A percentile compares a stretch with the other conserved stretches of the same genome.
These are phyloP conservation scores for Apis florea DNA, from an alignment of 1,140 invertebrate species.

Conservation along the genomic window DNA sequence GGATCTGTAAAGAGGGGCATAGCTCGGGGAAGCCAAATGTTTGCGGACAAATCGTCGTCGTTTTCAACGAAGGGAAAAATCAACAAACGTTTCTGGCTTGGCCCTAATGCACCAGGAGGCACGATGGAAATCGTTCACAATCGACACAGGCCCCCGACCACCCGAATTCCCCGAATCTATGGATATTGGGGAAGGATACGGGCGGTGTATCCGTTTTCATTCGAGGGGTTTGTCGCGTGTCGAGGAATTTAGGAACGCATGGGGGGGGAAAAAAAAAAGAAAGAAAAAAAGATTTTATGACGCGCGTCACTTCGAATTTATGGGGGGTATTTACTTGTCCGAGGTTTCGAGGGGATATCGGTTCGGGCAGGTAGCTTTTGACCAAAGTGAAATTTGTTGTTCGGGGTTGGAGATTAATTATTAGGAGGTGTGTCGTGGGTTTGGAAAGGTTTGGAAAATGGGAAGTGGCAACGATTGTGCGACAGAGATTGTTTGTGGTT, in stretches of 20 bases:
- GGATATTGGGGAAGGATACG: constrained; percentile 34
- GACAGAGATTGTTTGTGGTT: no score
- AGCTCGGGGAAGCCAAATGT: constrained; percentile 58
- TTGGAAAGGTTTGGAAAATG: neutral
- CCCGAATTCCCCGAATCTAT: neutral
- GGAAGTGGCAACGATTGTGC: neutral
- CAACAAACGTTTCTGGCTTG: constrained; percentile 56
- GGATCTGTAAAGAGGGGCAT: constrained; percentile 45
- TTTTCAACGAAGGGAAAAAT: constrained; percentile 58
- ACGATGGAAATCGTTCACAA: constrained; percentile 56
- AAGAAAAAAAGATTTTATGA: neutral
- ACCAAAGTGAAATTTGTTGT: neutral
- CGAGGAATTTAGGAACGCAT: neutral
- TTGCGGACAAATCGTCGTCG: constrained; percentile 64
- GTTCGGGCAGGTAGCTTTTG: no score
- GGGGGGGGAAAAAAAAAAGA: no score
- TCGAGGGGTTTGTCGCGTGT: neutral
- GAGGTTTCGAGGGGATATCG: no score
- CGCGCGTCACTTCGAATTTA: no score
- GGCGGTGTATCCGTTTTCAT: neutral
- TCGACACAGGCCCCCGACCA: constrained; percentile 33
- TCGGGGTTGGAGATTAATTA: neutral
- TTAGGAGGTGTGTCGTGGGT: neutral
- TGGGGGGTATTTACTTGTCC: no score
- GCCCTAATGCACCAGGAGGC: constrained; percentile 48